These are phyloP conservation scores for Epinephelus malabaricus DNA, from an alignment of 2,797 vertebrate genomes.

Conservation along the genomic window DNA sequence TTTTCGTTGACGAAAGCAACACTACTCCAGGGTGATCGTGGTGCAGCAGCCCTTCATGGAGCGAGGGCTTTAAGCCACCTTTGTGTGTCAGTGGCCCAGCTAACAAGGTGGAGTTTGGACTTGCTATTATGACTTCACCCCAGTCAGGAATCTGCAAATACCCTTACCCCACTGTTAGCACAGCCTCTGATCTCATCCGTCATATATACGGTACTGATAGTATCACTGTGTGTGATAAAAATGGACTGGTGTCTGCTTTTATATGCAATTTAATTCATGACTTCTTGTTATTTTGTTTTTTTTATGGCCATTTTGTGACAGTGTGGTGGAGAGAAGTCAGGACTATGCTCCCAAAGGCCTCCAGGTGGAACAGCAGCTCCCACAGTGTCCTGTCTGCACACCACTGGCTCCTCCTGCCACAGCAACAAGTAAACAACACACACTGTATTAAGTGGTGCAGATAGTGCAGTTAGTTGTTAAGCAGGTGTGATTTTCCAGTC, in stretches of 20 bases:
- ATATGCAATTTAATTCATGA: not conserved
- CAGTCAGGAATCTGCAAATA: constrained; percentile 13
- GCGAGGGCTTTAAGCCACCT: constrained; percentile 31
- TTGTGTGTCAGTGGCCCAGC: no score
- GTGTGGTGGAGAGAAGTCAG: constrained; percentile 44
- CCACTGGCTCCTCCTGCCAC: constrained; percentile 41
- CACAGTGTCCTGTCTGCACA: constrained; percentile 39
- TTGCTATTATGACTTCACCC: no score
- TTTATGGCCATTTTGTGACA: constrained; percentile 28
- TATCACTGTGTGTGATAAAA: not conserved
- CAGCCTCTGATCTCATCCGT: constrained; percentile 41
- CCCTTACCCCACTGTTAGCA: constrained; percentile 39
- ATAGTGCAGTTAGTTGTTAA: not conserved
- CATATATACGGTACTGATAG: constrained; percentile 50
- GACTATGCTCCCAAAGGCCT: constrained; percentile 52
- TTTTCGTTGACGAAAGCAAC: no score
- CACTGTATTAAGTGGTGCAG: not conserved
- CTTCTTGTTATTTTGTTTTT: not conserved
- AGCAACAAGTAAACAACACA: constrained; percentile 40
- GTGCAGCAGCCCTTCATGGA: constrained; percentile 70
- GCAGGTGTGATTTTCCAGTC: not conserved
- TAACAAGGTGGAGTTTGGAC: no score
- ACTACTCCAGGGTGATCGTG: constrained; percentile 40
- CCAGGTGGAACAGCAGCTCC: constrained; percentile 59
- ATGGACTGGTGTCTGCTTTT: not conserved